Base-by-base conservation (phyloP, 2,888 invertebrate genomes). In the Sceliomorpha sp. region DNA sequence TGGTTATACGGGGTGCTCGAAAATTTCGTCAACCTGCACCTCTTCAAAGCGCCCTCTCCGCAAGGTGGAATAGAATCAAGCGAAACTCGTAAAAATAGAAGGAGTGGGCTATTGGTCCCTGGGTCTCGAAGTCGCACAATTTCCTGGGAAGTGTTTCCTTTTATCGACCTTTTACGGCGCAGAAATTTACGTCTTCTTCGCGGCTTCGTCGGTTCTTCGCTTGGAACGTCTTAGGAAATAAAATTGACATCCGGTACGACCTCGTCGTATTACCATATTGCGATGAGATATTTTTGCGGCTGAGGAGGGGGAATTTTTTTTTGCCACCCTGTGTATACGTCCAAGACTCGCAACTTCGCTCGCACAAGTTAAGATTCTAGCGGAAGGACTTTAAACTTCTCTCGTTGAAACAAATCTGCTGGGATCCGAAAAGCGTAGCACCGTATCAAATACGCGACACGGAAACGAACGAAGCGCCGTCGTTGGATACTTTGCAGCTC, bases 321-420 rank as follows among this genome's bases (percentile, higher is more conserved):
- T n/a, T n/a, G 26, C 44, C 31, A 24, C 26, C 27, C 14, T 3
- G 26, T 37, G 29, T 20, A n/a, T 27, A n/a, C n/a, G 44, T 60
- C 50, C 50, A 13, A 12, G 34, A 31, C 20, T 44, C 51, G 58
- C 17, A 17, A 5, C 13, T 27, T 40, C 24, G 20, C 39, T 45
- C 12, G 2, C 45, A 27, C 66, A 14, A 40, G 27, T 14, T 24
- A 24, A 42, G 40, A 55, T 42, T 14, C 26, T 40, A 58, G 36
- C 31, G 20, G 26, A 20, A 31, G 12, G 48, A 48, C 53, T 56
- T 56, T 50, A 48, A 69, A 69, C 39, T 69, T 69, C 48, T 44
- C 59, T 58, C 29, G 51, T 58, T 47, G 62, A 58, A 63, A 69
- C 58, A 69, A 69, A 69, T 63, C 69, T 62, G 40, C 32, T 26